Conservation (phyloP, 2,797 vertebrate species). For the Dryobates pubescens region DNA sequence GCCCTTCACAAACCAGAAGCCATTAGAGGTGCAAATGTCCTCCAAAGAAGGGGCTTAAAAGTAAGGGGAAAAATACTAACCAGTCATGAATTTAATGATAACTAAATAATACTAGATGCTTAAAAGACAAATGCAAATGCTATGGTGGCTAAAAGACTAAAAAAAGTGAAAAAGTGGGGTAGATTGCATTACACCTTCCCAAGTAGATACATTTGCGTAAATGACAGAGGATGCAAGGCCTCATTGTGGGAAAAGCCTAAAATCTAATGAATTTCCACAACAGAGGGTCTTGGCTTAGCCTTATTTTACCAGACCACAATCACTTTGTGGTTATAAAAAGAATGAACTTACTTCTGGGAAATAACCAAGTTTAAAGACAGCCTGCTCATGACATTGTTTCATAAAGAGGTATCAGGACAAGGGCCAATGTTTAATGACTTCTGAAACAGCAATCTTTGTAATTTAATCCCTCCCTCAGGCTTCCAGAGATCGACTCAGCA, state of each 20-base stretch:
- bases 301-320: constrained; percentile 6
- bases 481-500: constrained; percentile 94
- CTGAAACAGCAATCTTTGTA: constrained; percentile 43
- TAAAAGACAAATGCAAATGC: background rate
- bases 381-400: constrained; percentile 6
- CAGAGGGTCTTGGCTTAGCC: background rate
- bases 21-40: background rate
- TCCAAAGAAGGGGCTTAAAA: background rate
- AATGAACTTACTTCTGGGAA: constrained; percentile 32
- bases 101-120: background rate
- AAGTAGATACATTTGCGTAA: background rate
- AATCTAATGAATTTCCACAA: background rate
- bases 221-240: background rate
- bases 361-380: background rate
- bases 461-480: constrained; percentile 77
- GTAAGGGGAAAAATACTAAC: background rate
- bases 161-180: background rate
- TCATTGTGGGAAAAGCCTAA: background rate
- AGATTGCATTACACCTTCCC: background rate
- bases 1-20: background rate
- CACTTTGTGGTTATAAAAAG: background rate
- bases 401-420: background rate
- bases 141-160: background rate
- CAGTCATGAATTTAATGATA: background rate
- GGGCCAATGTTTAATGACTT: constrained; percentile 25